Evolutionary conservation across 2,113 vertebrate genomes (phyloP), one percentile per base, ranked within the genome.

Genomic region (Albula glossodonta): DNA sequence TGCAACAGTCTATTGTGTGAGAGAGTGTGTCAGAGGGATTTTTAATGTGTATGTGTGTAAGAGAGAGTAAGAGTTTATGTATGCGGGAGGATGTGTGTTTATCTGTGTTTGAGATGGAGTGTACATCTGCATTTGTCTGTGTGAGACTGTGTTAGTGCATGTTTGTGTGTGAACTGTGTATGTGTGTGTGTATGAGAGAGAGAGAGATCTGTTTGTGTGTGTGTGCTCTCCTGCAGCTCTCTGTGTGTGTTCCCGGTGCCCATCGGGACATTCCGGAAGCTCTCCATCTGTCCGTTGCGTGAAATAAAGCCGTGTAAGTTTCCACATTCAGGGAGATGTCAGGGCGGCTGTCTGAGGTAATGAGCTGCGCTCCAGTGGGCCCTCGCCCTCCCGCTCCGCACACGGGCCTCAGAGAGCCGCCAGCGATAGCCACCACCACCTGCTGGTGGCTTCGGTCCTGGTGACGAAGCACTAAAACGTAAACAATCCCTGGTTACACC

Each of bases 291-390:
- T 74, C 22, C 7, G n/a, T 10, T 25, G 22, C 31, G 22, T 74
- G 70, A 74, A 31, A 74, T 74, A 31, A 74, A 74, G 70, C 70
- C 70, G n/a, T 22, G 3, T 19, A n/a, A 74, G 2, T 74, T 74
- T 74, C 22, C 10, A 31, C 70, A n/a, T 74, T 31, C 70, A 31
- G n/a, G 25, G 8, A 31, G 70, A 22, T 66, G 60, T 66, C 60
- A 66, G 60, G 60, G 60, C 60, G 17, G 60, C 60, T 66, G 60
- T 66, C 60, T 25, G 70, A 50, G 80, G 17, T 25, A 53, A 22
- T 22, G 53, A 80, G 48, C 53, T 80, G 52, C 25, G 41, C 78
- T 85, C 53, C 78, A 84, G 13, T 78, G 77, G 50, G 3, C 79
- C 5, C 25, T 70, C 48, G 8, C 50, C 41, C 74, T 57, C 22